phyloP scores from a whole-genome alignment of 1,140 invertebrate species.

The Drosophila tani region DNA sequence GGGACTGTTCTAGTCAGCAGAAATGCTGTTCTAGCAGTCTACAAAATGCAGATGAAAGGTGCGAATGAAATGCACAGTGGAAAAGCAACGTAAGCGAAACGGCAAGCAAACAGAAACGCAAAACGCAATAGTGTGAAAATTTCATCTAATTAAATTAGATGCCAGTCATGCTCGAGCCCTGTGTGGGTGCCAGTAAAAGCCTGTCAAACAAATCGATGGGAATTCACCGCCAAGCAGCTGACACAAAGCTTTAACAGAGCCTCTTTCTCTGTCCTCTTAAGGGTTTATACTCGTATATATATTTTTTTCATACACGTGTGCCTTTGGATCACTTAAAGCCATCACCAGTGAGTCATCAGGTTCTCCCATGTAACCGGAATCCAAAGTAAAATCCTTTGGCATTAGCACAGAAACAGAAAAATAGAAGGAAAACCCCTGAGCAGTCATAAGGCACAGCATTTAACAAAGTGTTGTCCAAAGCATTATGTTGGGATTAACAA shows the following conservation, averaged over 20 bases:
- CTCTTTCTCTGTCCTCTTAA: constrained; percentile 3
- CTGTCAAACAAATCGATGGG: constrained; percentile 77
- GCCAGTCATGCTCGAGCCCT: constrained; percentile 58
- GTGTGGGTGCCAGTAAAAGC: constrained; percentile 59
- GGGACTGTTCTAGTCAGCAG: background rate
- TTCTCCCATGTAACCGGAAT: constrained; percentile 21
- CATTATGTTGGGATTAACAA: background rate
- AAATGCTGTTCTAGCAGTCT: constrained; percentile 8
- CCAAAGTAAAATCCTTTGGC: background rate
- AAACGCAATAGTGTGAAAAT: constrained; percentile 67
- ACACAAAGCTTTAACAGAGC: constrained; percentile 33
- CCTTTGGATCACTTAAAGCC: constrained; percentile 28
- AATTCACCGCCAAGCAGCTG: constrained; percentile 49
- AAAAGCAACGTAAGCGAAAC: constrained; percentile 8
- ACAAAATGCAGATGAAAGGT: constrained; percentile 1
- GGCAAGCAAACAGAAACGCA: constrained; percentile 22
- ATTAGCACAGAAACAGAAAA: constrained; percentile 1
- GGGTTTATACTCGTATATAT: background rate
- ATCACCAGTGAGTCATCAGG: constrained; percentile 34
- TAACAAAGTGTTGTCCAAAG: constrained; percentile 5
- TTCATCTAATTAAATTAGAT: constrained; percentile 76
- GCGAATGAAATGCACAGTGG: constrained; percentile 12
- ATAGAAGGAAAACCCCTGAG: background rate
- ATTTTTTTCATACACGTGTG: constrained; percentile 1
- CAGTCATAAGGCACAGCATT: constrained; percentile 2